Evolutionary conservation across 2,797 vertebrate genomes (phyloP).

Genomic region (Vireo griseus): DNA sequence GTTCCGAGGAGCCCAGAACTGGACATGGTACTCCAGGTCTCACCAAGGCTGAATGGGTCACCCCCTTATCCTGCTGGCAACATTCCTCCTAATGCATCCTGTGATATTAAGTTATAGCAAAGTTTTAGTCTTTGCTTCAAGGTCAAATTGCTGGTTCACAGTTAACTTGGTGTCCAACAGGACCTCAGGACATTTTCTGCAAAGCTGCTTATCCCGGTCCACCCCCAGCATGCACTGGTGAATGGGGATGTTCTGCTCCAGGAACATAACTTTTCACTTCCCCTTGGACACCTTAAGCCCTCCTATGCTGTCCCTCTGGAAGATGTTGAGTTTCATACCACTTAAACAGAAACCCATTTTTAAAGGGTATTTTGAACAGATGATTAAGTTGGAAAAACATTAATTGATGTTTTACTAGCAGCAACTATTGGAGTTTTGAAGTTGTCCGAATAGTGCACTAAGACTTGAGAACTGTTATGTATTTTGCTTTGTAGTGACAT

Average conservation of each 20-base stretch:
- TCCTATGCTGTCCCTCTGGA: background rate
- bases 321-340: background rate
- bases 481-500: background rate
- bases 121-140: background rate
- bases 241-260: background rate
- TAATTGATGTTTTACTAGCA: background rate
- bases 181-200: background rate
- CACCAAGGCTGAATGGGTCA: background rate
- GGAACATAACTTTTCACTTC: background rate
- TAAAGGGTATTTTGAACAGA: background rate
- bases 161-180: background rate
- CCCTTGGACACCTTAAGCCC: background rate
- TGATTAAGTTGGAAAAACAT: background rate
- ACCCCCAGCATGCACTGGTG: background rate
- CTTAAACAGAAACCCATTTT: background rate
- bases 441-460: background rate
- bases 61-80: background rate
- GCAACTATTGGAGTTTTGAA: background rate
- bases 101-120: too few species aligned
- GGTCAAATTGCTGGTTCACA: background rate
- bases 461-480: background rate
- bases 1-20: background rate
- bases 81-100: background rate
- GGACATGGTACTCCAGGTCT: background rate
- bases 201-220: background rate